These are phyloP conservation scores for Micromussa lordhowensis DNA, from an alignment of 92 coral and sea anemone species.

Conservation along the genomic window DNA sequence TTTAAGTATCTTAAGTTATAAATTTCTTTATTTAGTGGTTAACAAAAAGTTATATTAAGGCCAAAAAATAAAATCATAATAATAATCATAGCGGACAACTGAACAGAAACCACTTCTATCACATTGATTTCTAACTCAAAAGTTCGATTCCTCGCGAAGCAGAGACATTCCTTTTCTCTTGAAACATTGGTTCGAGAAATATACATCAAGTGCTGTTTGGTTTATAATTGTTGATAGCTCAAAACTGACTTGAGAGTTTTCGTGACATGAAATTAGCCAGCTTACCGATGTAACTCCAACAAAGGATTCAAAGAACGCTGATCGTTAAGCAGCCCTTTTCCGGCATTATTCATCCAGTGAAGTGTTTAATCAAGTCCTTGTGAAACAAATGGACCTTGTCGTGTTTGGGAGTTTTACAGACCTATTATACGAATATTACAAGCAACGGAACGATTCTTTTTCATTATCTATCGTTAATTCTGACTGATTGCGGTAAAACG, in stretches of 20 bases:
- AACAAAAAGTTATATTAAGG: not conserved
- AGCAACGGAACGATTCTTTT: not conserved
- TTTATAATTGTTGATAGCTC: not conserved
- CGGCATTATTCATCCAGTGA: not conserved
- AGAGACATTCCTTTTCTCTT: not conserved
- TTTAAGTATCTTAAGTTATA: too few species aligned
- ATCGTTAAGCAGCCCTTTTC: not conserved
- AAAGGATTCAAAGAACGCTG: not conserved
- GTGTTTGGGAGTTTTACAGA: not conserved
- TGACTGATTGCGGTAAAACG: not conserved
- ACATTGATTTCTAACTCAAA: not conserved
- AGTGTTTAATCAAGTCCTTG: conserved; percentile 1
- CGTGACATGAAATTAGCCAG: not conserved
- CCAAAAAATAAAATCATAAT: too few species aligned
- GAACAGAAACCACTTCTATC: not conserved
- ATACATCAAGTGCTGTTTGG: not conserved
- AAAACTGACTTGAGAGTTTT: not conserved
- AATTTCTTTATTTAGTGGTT: not conserved
- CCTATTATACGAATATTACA: not conserved
- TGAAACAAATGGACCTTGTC: not conserved
- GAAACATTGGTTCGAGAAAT: not conserved
- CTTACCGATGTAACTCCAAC: not conserved
- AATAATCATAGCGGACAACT: not conserved
- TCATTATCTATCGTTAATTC: too few species aligned
- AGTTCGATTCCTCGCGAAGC: not conserved